Evolutionary conservation across 92 coral and sea anemone species (phyloP), one percentile per base, ranked within the genome.

Genomic region (Epizoanthus fatuus): DNA sequence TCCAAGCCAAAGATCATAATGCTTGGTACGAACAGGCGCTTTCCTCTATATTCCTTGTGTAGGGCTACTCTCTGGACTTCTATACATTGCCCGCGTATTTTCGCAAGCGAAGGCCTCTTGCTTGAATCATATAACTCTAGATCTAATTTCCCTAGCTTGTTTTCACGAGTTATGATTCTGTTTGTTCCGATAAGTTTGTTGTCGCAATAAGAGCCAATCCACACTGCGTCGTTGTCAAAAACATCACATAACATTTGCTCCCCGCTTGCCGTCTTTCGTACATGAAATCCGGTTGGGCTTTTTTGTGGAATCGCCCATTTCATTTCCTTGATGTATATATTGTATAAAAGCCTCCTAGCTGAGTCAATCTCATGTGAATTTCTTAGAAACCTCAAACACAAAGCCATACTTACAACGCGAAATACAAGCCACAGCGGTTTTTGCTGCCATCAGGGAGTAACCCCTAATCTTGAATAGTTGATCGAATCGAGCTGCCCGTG

Each of bases 71-170:
- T 63, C 29, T 81, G 86, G 0, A 4, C 3, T 19, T 81, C 78
- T 3, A 81, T 44, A 65, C 68, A 67, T 3, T 19, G 52, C 22
- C 29, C 12, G 45, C 20, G 25, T 2, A 80, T 13, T 11, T 80
- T 63, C 38, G 72, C 72, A 15, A 80, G 57, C 5, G 58, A 63
- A 39, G 75, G 67, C 39, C n/a, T 25, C 32, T 55, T 65, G 8
- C 35, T 63, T 10, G 69, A 19, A 40, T 73, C 67, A 42, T 75
- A 85, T 17, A 85, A 68, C 75, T 85, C 83, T 22, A 85, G 54
- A 55, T 85, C 89, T 49, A 75, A 72, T 85, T 74, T 85, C 0
- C 88, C 32, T 54, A 9, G 60, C 8, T 35, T 74, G 80, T 84
- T 84, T 20, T 39, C 83, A 20, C 81, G 81, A 39, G 73, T 72